Conservation (phyloP, 2,113 vertebrate genomes). For the Phyllostomus hastatus region DNA sequence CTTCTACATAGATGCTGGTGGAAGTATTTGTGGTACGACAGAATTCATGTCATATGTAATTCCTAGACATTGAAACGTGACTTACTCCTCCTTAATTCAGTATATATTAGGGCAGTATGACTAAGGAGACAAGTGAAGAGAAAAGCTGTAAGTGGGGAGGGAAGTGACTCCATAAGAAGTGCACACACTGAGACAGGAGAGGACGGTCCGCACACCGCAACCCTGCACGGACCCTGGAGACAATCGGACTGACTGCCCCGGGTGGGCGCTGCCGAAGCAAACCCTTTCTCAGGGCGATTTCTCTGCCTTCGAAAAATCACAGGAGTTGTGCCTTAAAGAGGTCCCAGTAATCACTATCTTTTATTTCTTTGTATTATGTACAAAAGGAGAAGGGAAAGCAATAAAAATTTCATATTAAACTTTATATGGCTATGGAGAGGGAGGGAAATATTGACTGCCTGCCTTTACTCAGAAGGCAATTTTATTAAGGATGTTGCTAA, state of each 20-base stretch:
- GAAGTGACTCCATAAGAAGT: not conserved
- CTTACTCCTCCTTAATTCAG: not conserved
- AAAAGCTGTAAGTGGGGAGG: not conserved
- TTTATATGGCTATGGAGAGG: not conserved
- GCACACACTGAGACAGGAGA: not conserved
- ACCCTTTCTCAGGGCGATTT: not conserved
- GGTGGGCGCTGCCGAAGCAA: not conserved
- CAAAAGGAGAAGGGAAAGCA: not conserved
- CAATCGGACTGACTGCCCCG: not conserved
- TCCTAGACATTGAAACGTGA: not conserved
- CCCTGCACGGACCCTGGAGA: not conserved
- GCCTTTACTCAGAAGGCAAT: slow-evolving; percentile 29
- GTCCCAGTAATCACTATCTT: not conserved
- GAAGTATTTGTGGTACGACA: not conserved
- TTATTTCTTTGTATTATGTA: not conserved
- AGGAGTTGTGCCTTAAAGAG: not conserved
- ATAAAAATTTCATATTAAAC: slow-evolving; percentile 28
- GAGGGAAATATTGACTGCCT: slow-evolving; percentile 23
- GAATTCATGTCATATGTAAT: not conserved
- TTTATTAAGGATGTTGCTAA: slow-evolving; percentile 48
- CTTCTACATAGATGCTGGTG: not conserved
- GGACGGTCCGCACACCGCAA: not conserved
- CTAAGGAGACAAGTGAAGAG: not conserved
- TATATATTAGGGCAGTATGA: not conserved
- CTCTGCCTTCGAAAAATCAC: not conserved